These are phyloP conservation scores for Carlito syrichta DNA, from an alignment of 2,113 vertebrate genomes.

Conservation along the genomic window DNA sequence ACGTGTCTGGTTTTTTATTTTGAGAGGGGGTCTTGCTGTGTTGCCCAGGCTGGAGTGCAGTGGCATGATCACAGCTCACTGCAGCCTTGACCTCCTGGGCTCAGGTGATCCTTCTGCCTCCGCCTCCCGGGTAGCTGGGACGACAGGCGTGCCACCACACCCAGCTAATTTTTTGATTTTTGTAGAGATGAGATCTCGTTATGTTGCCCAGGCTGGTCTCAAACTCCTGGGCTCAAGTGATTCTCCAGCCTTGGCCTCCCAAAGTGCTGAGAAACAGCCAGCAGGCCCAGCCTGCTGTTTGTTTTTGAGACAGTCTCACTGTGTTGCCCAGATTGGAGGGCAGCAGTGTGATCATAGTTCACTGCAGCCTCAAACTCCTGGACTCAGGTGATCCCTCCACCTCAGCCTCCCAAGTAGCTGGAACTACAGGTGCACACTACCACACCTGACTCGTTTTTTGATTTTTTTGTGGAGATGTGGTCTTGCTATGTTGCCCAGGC, in stretches of 20 bases:
- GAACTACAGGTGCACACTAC: no score
- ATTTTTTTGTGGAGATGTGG: neutral
- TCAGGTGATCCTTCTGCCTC: neutral
- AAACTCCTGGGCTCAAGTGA: neutral
- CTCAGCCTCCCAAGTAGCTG: no score
- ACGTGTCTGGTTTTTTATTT: no score
- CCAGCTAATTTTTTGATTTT: neutral
- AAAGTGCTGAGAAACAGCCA: neutral
- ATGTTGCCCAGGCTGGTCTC: neutral
- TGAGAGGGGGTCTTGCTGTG: neutral
- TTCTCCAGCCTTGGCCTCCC: neutral
- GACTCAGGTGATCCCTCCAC: no score
- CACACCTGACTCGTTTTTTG: neutral
- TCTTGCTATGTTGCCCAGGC: neutral
- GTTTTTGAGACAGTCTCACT: no score
- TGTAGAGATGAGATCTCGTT: neutral
- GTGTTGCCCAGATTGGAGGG: no score
- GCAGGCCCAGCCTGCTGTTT: rapidly evolving
- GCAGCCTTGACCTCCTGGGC: neutral
- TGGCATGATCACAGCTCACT: neutral
- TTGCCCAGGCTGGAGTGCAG: neutral
- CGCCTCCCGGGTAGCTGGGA: neutral
- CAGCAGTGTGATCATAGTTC: no score
- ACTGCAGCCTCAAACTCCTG: no score
- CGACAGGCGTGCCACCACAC: neutral